Evolutionary conservation across 2,113 vertebrate species (phyloP).

Genomic region (Pelvicachromis taeniatus): DNA sequence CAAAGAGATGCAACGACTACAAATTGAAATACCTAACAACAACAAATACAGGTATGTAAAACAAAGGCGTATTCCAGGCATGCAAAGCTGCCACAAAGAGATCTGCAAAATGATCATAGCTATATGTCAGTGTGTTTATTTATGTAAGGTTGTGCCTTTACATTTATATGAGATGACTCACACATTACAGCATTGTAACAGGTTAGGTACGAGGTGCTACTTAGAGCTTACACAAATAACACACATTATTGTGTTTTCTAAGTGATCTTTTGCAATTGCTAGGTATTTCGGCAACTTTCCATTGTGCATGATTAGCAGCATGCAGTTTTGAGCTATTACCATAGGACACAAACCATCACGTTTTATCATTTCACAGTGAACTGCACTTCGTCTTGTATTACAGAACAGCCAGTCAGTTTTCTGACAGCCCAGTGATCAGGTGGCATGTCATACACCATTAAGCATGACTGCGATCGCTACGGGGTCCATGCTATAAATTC

Average conservation of each 20-base stretch:
- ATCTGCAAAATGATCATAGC: background rate
- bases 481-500: conserved; percentile 28
- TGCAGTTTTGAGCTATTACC: conserved; percentile 12
- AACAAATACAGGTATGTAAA: background rate
- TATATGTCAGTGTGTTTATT: background rate
- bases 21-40: background rate
- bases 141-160: background rate
- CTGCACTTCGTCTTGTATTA: conserved; percentile 35
- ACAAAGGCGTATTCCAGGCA: background rate
- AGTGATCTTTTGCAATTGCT: background rate
- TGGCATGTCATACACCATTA: conserved; percentile 61
- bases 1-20: background rate
- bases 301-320: background rate
- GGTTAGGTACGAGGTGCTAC: background rate
- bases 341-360: conserved; percentile 11
- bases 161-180: background rate
- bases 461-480: conserved; percentile 18
- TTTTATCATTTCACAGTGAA: conserved; percentile 43
- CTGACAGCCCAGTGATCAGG: conserved; percentile 55
- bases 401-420: conserved; percentile 26
- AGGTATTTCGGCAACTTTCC: background rate
- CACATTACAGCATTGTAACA: background rate
- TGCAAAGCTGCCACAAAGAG: background rate
- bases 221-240: background rate
- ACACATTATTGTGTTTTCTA: background rate